Conservation (phyloP, 2,888 invertebrate genomes). For the Augochlorella aurata region DNA sequence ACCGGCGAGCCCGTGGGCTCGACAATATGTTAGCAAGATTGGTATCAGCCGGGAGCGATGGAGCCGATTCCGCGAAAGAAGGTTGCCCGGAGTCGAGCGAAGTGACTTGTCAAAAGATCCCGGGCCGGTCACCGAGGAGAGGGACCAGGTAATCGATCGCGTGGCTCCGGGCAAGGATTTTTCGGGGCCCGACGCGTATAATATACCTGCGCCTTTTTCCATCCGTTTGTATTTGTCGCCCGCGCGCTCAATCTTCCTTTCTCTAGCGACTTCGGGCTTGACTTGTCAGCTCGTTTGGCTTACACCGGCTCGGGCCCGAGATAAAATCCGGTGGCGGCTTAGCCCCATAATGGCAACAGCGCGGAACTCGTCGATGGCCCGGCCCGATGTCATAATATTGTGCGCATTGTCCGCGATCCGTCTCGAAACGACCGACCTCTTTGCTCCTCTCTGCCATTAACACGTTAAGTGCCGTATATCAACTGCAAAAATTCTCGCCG, state of each 20-base stretch:
- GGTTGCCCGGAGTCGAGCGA: constrained; percentile 44
- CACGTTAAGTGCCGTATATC: no score
- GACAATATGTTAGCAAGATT: constrained; percentile 55
- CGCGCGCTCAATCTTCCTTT: constrained; percentile 27
- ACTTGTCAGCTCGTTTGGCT: constrained; percentile 61
- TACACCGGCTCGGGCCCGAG: constrained; percentile 48
- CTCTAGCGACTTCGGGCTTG: constrained; percentile 31
- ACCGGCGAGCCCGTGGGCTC: constrained; percentile 2
- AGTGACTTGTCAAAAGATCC: constrained; percentile 70
- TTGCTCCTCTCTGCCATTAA: not conserved
- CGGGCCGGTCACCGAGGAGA: constrained; percentile 21
- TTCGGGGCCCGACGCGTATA: constrained; percentile 25
- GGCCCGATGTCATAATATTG: constrained; percentile 65
- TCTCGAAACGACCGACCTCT: not conserved
- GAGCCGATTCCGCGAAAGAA: constrained; percentile 64
- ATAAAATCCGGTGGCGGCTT: constrained; percentile 69
- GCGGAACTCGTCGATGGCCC: constrained; percentile 61
- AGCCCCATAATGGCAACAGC: constrained; percentile 64
- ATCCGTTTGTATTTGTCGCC: constrained; percentile 43
- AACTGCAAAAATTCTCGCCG: no score
- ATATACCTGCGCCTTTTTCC: constrained; percentile 27
- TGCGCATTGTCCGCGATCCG: constrained; percentile 18
- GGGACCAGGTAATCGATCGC: constrained; percentile 67
- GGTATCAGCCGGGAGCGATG: constrained; percentile 58
- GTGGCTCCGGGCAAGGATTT: constrained; percentile 49